Base-by-base conservation (phyloP, 2,797 vertebrate species). In the Vespertilio murinus region DNA sequence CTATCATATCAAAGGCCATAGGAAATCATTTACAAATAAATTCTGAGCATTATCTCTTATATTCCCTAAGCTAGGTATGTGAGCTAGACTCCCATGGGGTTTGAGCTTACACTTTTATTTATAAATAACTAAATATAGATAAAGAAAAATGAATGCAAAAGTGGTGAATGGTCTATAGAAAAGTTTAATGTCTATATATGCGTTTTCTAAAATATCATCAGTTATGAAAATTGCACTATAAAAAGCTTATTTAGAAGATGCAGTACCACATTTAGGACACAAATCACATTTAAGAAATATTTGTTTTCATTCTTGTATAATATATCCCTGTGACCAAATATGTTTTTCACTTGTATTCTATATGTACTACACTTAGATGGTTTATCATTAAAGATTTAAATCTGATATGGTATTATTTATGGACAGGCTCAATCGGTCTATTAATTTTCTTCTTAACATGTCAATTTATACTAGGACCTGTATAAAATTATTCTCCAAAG, bases 331-430 rank as follows among this genome's bases (percentile, higher is more conserved):
- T 88, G 82, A 87, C 54, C 35, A 54, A 64, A 59, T 90, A 45
- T 33, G 18, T 13, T 67, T 54, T n/a, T 69, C 30, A 52, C 35
- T 84, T 80, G 52, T 54, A 67, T 18, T 28, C 59, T 70, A 0
- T 56, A 49, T 38, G 38, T 59, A 28, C 42, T 13, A 54, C 28
- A 69, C 9, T 75, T 33, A 59, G 25, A 23, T 18, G 11, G 8
- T 69, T 90, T 87, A 59, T 80, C 47, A 69, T 49, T 90, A 42
- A 89, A 85, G 38, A 74, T 42, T 73, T 80, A 71, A 85, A 35
- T 65, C 52, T 78, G 42, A 8, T 70, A 3, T 64, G 25, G 33
- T 64, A 28, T 69, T 71, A 35, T 47, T 23, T 90, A 56, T 35
- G 65, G n/a, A 52, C 5, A 49, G 12, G 1, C 17, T 78, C 52